Evolutionary conservation across 2,797 vertebrate species (phyloP), one percentile per base, ranked within the genome.

Genomic region (Enteromius viviparus): DNA sequence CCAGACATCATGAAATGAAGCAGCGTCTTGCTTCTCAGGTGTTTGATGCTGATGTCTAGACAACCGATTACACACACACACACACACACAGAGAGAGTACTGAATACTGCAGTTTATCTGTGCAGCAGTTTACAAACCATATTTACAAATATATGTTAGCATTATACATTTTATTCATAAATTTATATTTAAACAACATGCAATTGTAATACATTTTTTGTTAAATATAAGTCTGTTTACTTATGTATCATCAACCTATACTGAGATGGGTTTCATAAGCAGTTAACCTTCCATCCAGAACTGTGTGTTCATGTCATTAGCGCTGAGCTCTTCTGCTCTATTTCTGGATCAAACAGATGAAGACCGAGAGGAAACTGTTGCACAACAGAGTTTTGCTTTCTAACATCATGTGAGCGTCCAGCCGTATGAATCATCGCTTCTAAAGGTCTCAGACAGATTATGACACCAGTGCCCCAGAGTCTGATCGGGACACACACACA

Each of bases 21-120:
- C 10, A 11, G 55, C 34, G 34, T 60, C 21, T 75, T 51, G 11
- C 14, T 12, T 55, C 21, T 53, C 32, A 55, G 51, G 51, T 76
- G 37, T 76, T 58, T 26, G 74, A 42, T 7, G n/a, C 15, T 10
- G 55, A 37, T 40, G 74, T 60, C 74, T 76, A 76, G 74, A 60
- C 74, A 26, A 40, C 4, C 19, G 34, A 76, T 76, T 76, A 60
- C 40, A 40, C 40, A 40, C 40, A 40, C 40, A 40, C 40, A 40
- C 6, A 40, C 42, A 45, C 42, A 45, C 42, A 45, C 45, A 47
- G 3, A 47, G 11, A 47, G 3, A 47, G 11, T 47, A 11, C 49
- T 7, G 6, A 53, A 21, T 53, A 53, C 15, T 51, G 49, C 14
- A 49, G 47, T 15, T 49, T 15, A 49, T 17, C 47, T 15, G 4